Evolutionary conservation across 2,113 vertebrate species (phyloP).

Genomic region (Pseudolaguvia tuberculata): DNA sequence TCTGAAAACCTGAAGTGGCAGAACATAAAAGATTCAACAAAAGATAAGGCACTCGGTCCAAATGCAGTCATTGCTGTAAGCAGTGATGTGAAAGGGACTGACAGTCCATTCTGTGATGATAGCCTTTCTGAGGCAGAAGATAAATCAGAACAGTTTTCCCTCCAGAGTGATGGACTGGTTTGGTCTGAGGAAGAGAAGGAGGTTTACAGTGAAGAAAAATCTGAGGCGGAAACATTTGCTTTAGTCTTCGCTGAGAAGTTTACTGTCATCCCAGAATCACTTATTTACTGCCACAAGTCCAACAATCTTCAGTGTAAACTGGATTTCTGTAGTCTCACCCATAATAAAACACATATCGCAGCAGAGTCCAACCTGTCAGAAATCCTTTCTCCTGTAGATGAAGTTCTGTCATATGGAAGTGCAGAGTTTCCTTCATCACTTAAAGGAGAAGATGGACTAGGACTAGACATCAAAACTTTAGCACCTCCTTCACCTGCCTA

Average conservation of each 20-base stretch:
- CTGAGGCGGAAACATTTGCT: background rate
- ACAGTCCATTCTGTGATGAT: background rate
- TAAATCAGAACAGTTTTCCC: conserved; percentile 42
- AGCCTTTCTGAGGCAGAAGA: conserved; percentile 30
- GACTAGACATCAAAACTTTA: conserved; percentile 15
- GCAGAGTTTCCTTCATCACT: conserved; percentile 57
- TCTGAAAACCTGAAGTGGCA: conserved; percentile 16
- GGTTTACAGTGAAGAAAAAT: conserved; percentile 28
- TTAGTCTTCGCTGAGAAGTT: conserved; percentile 34
- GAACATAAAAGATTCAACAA: conserved; percentile 18
- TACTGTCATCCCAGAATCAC: conserved; percentile 13
- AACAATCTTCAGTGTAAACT: background rate
- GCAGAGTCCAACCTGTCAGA: conserved; percentile 54
- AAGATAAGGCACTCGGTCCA: conserved; percentile 18
- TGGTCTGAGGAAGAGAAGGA: conserved; percentile 49
- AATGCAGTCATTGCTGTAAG: conserved; percentile 21
- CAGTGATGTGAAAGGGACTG: conserved; percentile 28
- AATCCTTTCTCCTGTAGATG: conserved; percentile 64
- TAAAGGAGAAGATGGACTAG: conserved; percentile 39
- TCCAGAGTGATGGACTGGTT: conserved; percentile 43
- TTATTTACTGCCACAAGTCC: background rate
- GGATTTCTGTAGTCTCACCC: background rate
- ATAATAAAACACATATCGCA: background rate
- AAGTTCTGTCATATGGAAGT: conserved; percentile 67
- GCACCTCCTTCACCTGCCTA: conserved; percentile 52